Evolutionary conservation across 1,140 invertebrate genomes (phyloP), one percentile per base, ranked within the genome.

Genomic region (Megalonaias nervosa): DNA sequence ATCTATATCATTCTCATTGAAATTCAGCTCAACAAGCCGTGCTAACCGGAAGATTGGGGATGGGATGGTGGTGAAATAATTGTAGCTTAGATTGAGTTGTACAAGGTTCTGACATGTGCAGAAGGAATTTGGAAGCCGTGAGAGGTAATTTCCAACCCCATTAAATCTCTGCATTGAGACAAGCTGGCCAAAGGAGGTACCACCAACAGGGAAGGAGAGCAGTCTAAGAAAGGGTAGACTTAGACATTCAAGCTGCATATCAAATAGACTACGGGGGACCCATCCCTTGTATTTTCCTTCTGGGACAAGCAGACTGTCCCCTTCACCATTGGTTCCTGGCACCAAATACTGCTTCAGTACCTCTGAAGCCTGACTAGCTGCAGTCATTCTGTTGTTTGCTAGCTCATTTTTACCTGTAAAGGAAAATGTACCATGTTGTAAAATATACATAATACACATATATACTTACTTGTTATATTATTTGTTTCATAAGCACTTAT

Each of bases 211-310:
- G 68, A 89, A 89, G 58, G 85, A 87, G 61, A 84, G 79, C n/a
- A 89, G 76, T 55, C 82, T 84, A 1, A 88, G 75, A 71, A 89
- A 89, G 2, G 88, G 88, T 12, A 89, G 74, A 23, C 74, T 72
- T 23, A 89, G 79, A 31, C 84, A 76, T 11, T 83, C 75, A 23
- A 87, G 73, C 1, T 82, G 73, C 71, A 84, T 85, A 15, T 81
- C 81, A 75, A 87, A 89, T 31, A 89, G 68, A 60, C 77, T 75
- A 55, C 83, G 74, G 17, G 88, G 88, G 9, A 89, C 79, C 88
- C 88, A 89, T 57, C 88, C 87, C 64, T 87, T 87, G 77, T 82
- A 89, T 13, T 84, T 79, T n/a, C 88, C 88, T 62, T 87, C 88
- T 14, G 86, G 86, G 15, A 89, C 82, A n/a, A 60, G n/a, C 48